Percentiles rank a stretch among this genome's conserved stretches.
Evolutionary conservation across 2,797 vertebrate species (phyloP).

Genomic region (Lemur catta): DNA sequence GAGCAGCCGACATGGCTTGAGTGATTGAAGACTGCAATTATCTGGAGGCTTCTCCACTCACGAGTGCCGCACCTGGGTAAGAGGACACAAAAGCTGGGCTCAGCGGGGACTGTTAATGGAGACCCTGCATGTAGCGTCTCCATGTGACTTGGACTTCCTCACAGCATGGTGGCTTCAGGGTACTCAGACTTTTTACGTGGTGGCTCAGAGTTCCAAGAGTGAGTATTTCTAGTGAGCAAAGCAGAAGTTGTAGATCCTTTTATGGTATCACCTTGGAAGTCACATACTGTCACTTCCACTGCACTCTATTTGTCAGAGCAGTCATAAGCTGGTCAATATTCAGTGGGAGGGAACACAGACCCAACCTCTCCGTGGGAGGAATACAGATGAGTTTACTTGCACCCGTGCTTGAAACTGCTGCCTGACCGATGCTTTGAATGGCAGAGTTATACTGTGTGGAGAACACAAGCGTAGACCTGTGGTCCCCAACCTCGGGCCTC

Average conservation of each 20-base stretch:
- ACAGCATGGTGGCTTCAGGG: background rate
- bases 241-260: background rate
- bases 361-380: too few species aligned
- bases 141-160: background rate
- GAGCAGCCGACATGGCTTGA: background rate
- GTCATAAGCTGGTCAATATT: background rate
- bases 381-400: too few species aligned
- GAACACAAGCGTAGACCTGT: too few species aligned
- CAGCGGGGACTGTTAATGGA: background rate
- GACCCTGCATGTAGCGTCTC: background rate
- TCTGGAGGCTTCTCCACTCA: background rate
- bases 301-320: background rate
- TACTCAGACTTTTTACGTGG: background rate
- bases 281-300: background rate
- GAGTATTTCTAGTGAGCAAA: background rate
- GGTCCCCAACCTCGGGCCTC: too few species aligned
- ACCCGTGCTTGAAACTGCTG: too few species aligned
- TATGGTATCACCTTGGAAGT: conserved; percentile 2
- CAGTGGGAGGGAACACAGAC: background rate
- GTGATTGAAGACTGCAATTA: too few species aligned
- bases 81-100: background rate
- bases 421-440: background rate
- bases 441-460: background rate
- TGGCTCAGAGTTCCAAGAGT: background rate
- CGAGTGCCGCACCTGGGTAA: background rate